These are phyloP conservation scores for Sardina pilchardus DNA, from an alignment of 2,113 vertebrate genomes.

Conservation along the genomic window DNA sequence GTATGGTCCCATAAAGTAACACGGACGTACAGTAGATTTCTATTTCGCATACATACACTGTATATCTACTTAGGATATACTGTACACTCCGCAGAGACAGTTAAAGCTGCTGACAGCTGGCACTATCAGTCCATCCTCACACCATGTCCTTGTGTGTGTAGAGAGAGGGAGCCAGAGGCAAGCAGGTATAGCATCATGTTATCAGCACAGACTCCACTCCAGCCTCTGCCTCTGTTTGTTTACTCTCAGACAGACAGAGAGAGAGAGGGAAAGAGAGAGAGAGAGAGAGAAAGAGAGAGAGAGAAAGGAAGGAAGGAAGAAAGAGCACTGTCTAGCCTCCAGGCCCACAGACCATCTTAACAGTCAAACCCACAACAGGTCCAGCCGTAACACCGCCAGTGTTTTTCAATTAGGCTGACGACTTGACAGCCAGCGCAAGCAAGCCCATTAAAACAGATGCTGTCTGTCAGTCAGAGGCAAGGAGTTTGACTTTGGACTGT, in stretches of 20 bases:
- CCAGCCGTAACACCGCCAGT: not conserved
- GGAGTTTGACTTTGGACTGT: not conserved
- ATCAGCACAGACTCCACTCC: not conserved
- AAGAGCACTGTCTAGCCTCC: not conserved
- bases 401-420: not conserved
- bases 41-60: not conserved
- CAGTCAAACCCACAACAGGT: not conserved
- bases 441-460: not conserved
- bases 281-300: not conserved
- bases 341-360: not conserved
- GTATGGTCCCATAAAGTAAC: constrained; percentile 26
- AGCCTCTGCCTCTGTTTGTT: not conserved
- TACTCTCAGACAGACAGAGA: not conserved
- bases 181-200: not conserved
- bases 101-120: not conserved
- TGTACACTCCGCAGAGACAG: no score
- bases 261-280: not conserved
- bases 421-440: not conserved
- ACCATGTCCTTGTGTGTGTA: constrained; percentile 6
- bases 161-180: not conserved
- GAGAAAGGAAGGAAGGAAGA: not conserved
- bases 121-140: not conserved
- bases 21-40: not conserved
- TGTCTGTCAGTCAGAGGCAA: not conserved
- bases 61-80: not conserved